Evolutionary conservation across 2,888 invertebrate genomes (phyloP), one percentile per base, ranked within the genome.

Genomic region (Heliconius erato): DNA sequence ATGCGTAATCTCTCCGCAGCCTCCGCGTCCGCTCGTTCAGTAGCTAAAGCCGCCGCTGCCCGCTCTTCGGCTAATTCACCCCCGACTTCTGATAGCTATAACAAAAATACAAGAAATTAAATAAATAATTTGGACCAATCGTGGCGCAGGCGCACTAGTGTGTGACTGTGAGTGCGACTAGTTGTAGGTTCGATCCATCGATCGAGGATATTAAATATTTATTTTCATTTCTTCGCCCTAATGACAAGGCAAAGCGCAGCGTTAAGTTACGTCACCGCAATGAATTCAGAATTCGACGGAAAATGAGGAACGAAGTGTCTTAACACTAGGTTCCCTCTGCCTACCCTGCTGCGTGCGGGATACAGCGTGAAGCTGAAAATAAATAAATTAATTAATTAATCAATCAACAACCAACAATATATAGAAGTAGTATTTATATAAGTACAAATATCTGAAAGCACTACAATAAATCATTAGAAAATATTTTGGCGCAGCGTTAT

Each of bases 61-160:
- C 99, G 98, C 92, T 99, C 99, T 91, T 99, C 99, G 3, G 98
- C 97, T 87, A 99, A 96, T 93, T 99, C 99, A 44, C 98, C 98
- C 82, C 98, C 98, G 95, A 99, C 97, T 94, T 99, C 99, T 89
- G 98, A 98, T 91, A 99, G 96, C 99, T 99, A 95, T 0, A 93
- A 71, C 32, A 82, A 81, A 80, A 68, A 9, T 83, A 79, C 74
- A 77, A 49, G 12, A 63, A 71, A 35, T 16, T 35, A 35, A 32
- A 54, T 32, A 11, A 35, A 71, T 35, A n/a, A 35, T 68, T 32
- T 71, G 40, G 16, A 7, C 32, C 1, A n/a, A 1, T 65, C 26
- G n/a, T 14, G 12, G 12, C 26, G 65, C 4, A n/a, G 65, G 2
- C 12, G n/a, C 12, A 54, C 54, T 19, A 16, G 54, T 19, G 54